phyloP scores from a whole-genome alignment of 2,797 vertebrate species.

The Phoebastria nigripes region DNA sequence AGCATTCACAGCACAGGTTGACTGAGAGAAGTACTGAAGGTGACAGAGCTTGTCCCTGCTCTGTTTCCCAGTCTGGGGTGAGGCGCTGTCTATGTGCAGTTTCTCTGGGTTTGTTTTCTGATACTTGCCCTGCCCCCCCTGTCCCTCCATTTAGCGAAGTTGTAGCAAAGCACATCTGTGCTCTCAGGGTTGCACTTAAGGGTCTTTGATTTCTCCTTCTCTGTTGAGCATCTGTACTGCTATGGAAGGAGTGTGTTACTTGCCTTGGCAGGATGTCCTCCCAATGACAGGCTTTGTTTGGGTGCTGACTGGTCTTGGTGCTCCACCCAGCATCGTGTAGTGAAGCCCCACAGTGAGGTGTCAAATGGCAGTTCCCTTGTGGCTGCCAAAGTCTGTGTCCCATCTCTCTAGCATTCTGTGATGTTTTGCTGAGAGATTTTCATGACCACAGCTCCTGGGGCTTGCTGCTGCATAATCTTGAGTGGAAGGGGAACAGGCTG shows the following conservation, averaged over 20 bases:
- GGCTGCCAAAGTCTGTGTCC: background rate
- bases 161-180: accelerated
- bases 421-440: background rate
- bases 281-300: background rate
- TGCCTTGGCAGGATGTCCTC: background rate
- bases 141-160: background rate
- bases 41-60: background rate
- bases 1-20: background rate
- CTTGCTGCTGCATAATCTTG: background rate
- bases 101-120: background rate
- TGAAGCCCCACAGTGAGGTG: background rate
- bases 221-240: background rate
- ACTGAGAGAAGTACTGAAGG: background rate
- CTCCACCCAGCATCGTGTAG: background rate
- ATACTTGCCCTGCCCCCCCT: accelerated
- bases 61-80: background rate
- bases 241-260: background rate
- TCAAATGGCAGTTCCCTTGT: background rate
- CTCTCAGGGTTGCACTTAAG: background rate
- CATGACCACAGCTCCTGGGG: background rate
- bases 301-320: background rate
- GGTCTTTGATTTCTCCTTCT: background rate
- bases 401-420: background rate
- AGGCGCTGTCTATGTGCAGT: accelerated
- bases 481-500: background rate